These are phyloP conservation scores for Augochlorella aurata DNA, from an alignment of 2,888 invertebrate genomes.

Conservation along the genomic window DNA sequence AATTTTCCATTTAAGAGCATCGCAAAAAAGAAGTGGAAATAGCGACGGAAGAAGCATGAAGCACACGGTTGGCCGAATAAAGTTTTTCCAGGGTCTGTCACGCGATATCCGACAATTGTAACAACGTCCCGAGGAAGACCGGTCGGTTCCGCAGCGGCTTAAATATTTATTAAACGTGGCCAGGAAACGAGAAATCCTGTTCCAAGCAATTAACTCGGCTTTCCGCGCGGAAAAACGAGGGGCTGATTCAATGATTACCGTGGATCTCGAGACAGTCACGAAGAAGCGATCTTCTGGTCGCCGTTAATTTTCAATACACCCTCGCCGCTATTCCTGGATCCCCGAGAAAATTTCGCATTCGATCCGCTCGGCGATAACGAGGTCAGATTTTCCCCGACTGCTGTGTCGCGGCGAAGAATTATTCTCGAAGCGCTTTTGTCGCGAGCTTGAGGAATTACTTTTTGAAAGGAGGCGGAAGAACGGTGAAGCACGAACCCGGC, in stretches of 20 bases:
- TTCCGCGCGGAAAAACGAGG: not conserved
- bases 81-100: not conserved
- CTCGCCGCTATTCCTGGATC: not conserved
- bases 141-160: not conserved
- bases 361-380: not conserved
- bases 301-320: not conserved
- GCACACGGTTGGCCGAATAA: not conserved
- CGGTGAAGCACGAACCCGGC: not conserved
- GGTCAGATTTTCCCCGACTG: not conserved
- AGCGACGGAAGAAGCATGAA: not conserved
- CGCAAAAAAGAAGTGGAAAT: not conserved
- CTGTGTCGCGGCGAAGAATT: not conserved
- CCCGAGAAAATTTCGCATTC: not conserved
- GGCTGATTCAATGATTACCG: constrained; percentile 2
- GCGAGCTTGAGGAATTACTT: not conserved
- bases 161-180: constrained; percentile 10
- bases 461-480: not conserved
- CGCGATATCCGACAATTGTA: not conserved
- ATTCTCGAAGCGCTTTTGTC: not conserved
- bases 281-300: not conserved
- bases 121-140: not conserved
- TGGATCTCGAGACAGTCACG: not conserved
- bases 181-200: constrained; percentile 15
- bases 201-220: constrained; percentile 2
- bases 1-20: not conserved